These are phyloP conservation scores for Beroe forskalii DNA, from an alignment of 37 sponge, comb jelly and placozoan genomes.

Conservation along the genomic window DNA sequence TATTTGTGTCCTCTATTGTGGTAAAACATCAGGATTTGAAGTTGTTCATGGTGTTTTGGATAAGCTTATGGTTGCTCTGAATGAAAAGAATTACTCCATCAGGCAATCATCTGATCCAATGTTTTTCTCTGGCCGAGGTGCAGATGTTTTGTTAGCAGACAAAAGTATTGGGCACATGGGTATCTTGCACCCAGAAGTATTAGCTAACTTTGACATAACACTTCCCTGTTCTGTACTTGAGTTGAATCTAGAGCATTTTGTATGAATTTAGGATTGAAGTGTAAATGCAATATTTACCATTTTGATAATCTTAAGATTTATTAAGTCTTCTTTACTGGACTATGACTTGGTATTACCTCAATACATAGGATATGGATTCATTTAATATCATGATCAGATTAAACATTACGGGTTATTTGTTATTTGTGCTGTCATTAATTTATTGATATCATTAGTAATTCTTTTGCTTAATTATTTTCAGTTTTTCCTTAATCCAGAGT, in stretches of 20 bases:
- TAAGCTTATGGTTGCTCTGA: conserved; percentile 43
- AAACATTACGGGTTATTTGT: too few relatives aligned
- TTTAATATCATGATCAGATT: too few relatives aligned
- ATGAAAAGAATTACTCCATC: conserved; percentile 59
- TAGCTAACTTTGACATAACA: conserved; percentile 82
- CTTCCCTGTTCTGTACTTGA: conserved; percentile 87
- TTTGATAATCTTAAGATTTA: too few relatives aligned
- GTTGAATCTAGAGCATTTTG: conserved; percentile 68
- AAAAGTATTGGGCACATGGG: conserved; percentile 78
- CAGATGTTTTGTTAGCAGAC: conserved; percentile 71
- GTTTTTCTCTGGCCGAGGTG: conserved; percentile 85
- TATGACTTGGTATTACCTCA: too few relatives aligned
- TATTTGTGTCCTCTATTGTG: conserved; percentile 87
- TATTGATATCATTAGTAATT: too few relatives aligned
- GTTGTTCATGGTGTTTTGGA: conserved; percentile 68
- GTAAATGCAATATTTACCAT: too few relatives aligned
- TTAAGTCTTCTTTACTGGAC: too few relatives aligned
- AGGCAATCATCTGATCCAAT: conserved; percentile 71
- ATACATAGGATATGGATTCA: too few relatives aligned
- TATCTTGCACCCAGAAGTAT: conserved; percentile 86
- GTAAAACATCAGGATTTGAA: conserved; percentile 93
- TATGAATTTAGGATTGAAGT: too few relatives aligned
- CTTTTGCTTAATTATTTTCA: too few relatives aligned
- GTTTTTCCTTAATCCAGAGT: too few relatives aligned
- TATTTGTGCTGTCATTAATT: too few relatives aligned